A percentile compares a stretch with the other conserved stretches of the same genome.
These are phyloP conservation scores for Odontothrips loti DNA, from an alignment of 2,888 invertebrate genomes.

Conservation along the genomic window DNA sequence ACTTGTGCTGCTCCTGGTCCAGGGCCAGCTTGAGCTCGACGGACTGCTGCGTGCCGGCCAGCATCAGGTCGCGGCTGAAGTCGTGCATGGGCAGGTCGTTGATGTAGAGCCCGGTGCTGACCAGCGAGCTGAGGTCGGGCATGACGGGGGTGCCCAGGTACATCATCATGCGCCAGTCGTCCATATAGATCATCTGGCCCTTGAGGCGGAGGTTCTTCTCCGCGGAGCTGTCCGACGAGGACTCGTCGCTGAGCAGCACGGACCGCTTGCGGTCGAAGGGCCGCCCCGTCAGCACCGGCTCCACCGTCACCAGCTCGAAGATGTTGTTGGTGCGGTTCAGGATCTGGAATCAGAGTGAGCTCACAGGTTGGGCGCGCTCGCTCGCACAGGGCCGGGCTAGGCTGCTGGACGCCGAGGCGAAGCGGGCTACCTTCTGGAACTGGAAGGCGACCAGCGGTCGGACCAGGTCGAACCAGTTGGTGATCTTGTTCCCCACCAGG, in stretches of 20 bases:
- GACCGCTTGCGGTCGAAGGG: constrained; percentile 55
- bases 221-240: constrained; percentile 52
- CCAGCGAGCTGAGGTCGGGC: constrained; percentile 88
- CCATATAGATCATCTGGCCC: constrained; percentile 98
- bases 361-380: no score
- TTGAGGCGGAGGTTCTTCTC: constrained; percentile 75
- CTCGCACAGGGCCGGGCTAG: no score
- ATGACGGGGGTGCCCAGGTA: constrained; percentile 94
- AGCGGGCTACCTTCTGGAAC: constrained; percentile 75
- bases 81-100: constrained; percentile 99
- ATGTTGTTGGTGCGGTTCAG: constrained; percentile 93
- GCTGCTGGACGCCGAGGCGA: no score
- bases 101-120: constrained; percentile 90
- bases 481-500: constrained; percentile 81
- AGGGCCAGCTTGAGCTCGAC: constrained; percentile 92
- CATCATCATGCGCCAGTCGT: constrained; percentile 96
- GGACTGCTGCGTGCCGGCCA: constrained; percentile 95
- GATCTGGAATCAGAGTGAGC: constrained; percentile 67
- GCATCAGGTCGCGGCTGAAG: constrained; percentile 92
- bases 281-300: constrained; percentile 69
- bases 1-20: constrained; percentile 95
- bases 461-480: constrained; percentile 86
- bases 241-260: constrained; percentile 57
- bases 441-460: constrained; percentile 91
- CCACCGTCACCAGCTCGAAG: constrained; percentile 88